Percentiles rank a stretch among this genome's conserved stretches.
phyloP scores from a whole-genome alignment of 2,113 vertebrate genomes.

The Orcinus orca region DNA sequence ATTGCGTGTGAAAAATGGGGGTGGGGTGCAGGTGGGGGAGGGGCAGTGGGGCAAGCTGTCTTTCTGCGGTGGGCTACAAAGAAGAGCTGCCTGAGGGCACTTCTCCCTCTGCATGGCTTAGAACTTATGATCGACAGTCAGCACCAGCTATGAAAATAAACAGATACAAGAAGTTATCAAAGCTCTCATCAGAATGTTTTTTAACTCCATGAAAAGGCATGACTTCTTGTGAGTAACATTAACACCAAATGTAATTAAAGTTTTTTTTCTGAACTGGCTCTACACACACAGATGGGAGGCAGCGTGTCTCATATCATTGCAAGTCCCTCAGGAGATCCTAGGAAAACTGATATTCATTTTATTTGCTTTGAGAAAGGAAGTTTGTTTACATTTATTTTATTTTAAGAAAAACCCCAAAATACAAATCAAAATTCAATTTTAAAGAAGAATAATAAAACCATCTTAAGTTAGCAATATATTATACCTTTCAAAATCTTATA shows the following conservation, averaged over 20 bases:
- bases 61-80: neutral
- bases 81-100: neutral
- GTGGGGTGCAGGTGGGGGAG: neutral
- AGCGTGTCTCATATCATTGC: neutral
- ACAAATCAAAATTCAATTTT: slow-evolving; percentile 14
- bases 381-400: slow-evolving; percentile 5
- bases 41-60: neutral
- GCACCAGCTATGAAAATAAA: neutral
- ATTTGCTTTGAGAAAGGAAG: neutral
- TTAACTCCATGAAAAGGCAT: neutral
- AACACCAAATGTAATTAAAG: neutral
- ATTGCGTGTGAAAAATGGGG: neutral
- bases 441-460: neutral
- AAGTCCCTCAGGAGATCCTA: neutral
- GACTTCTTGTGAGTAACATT: neutral
- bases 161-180: neutral
- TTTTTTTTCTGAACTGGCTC: neutral
- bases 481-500: neutral
- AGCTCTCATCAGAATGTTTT: neutral
- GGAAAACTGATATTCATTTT: neutral
- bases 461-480: neutral
- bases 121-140: neutral
- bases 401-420: slow-evolving; percentile 9
- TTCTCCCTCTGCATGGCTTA: neutral
- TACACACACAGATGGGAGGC: neutral